phyloP scores from a whole-genome alignment of 2,888 invertebrate genomes.

The Galerucella pusilla region DNA sequence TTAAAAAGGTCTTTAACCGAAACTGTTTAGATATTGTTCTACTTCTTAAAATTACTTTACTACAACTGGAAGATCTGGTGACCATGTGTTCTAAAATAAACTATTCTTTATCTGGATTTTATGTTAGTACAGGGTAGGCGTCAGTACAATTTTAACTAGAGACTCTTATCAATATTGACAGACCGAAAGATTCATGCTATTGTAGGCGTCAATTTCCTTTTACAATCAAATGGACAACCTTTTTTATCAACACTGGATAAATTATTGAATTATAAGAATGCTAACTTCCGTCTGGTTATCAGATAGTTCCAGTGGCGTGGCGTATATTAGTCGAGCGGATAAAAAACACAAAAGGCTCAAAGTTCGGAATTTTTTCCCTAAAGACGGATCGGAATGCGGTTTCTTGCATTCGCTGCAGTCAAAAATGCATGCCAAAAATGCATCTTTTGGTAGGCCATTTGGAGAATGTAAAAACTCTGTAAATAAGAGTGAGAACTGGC shows the following conservation, averaged over 20 bases:
- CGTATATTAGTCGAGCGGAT: no score
- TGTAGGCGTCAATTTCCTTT: conserved; percentile 9
- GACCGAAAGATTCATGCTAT: neutral
- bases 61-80: conserved; percentile 13
- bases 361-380: no score
- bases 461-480: no score
- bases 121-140: neutral
- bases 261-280: conserved; percentile 1
- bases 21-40: neutral
- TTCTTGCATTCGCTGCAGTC: no score
- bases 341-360: no score
- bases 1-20: conserved; percentile 27
- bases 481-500: no score
- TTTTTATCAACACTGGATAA: neutral
- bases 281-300: neutral
- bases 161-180: neutral
- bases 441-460: no score
- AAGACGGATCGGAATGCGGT: no score
- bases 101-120: conserved; percentile 19
- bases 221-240: conserved; percentile 4
- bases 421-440: no score
- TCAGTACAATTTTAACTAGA: neutral
- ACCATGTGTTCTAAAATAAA: conserved; percentile 30
- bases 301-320: neutral
- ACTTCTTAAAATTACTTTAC: conserved; percentile 10